phyloP scores from a whole-genome alignment of 2,888 invertebrate species.

The Xestia rhomboidea region DNA sequence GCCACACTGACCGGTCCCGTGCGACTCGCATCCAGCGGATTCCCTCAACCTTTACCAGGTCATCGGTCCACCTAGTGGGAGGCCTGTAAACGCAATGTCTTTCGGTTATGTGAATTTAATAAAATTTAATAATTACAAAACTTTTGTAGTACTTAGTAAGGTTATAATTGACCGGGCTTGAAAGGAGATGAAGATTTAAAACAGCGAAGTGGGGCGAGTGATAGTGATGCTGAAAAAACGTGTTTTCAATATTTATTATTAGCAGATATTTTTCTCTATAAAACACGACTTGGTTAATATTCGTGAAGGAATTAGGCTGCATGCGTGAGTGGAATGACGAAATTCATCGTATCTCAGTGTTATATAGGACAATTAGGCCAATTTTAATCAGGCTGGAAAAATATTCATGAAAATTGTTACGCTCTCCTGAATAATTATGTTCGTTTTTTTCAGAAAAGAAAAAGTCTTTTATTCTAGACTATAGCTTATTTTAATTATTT shows the following conservation, averaged over 20 bases:
- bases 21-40: too few species aligned
- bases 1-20: too few species aligned
- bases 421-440: neutral
- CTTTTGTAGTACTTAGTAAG: neutral
- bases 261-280: neutral
- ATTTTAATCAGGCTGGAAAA: neutral
- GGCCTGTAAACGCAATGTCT: too few species aligned
- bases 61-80: too few species aligned
- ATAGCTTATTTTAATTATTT: neutral
- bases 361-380: neutral
- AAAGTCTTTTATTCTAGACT: neutral
- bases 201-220: neutral
- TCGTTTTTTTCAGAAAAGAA: slow-evolving; percentile 9
- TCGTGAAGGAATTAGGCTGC: neutral
- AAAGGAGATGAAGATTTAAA: neutral
- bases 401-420: neutral
- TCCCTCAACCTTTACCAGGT: too few species aligned
- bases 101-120: too few species aligned
- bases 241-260: neutral
- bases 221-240: neutral
- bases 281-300: neutral
- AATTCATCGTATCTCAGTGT: neutral
- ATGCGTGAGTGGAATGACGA: slow-evolving; percentile 1
- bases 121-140: neutral
- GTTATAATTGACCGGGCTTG: too few species aligned